Evolutionary conservation across 2,797 vertebrate species (phyloP).

Genomic region (Falco novaeseelandiae): DNA sequence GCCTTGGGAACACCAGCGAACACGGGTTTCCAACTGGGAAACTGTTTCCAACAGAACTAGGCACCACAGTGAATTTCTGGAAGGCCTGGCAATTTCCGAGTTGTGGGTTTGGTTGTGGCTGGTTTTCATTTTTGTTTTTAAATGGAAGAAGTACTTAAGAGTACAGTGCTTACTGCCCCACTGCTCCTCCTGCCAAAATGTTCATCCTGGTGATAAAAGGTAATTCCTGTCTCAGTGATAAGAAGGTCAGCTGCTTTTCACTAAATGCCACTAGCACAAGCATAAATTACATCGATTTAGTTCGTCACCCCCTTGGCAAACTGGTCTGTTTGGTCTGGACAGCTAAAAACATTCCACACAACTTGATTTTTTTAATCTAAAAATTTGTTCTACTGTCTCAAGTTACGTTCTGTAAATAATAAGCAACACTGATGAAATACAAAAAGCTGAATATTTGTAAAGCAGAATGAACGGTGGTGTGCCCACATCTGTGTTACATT

Average conservation of each 20-base stretch:
- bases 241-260: conserved; percentile 55
- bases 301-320: conserved; percentile 73
- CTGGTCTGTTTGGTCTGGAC: conserved; percentile 78
- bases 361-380: conserved; percentile 69
- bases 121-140: neutral
- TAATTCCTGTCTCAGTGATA: conserved; percentile 6
- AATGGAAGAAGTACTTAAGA: neutral
- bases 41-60: neutral
- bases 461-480: conserved; percentile 63
- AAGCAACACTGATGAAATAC: conserved; percentile 77
- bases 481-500: conserved; percentile 82
- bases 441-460: conserved; percentile 76
- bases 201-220: conserved; percentile 29
- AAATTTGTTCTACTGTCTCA: conserved; percentile 78
- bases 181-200: neutral
- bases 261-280: conserved; percentile 18
- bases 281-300: conserved; percentile 40
- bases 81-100: neutral
- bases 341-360: conserved; percentile 75
- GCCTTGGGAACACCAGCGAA: neutral
- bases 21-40: neutral
- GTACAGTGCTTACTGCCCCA: neutral
- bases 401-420: conserved; percentile 81
- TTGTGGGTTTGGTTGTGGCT: neutral
- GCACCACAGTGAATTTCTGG: neutral